These are phyloP conservation scores for Eulemur mongoz DNA, from an alignment of 2,797 vertebrate species.

Conservation along the genomic window DNA sequence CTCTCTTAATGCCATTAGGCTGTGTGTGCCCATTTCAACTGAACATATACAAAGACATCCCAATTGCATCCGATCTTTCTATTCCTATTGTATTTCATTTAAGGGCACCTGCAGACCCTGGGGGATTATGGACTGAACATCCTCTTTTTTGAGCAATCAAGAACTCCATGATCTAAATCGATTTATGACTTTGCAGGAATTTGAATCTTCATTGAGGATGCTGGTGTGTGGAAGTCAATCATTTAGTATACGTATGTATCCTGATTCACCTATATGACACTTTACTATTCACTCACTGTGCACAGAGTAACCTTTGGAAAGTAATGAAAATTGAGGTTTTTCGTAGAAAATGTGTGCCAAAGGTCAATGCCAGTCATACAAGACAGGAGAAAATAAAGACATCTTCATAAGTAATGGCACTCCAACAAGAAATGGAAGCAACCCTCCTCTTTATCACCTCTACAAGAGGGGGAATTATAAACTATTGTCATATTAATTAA, in stretches of 20 bases:
- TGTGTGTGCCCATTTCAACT: not conserved
- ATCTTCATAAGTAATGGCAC: not conserved
- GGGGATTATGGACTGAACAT: not conserved
- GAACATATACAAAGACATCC: not conserved
- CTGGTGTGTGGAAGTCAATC: not conserved
- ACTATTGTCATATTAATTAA: not conserved
- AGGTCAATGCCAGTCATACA: not conserved
- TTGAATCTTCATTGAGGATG: not conserved
- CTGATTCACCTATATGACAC: not conserved
- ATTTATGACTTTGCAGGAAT: not conserved
- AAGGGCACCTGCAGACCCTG: not conserved
- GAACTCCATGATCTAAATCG: not conserved
- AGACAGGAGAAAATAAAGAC: not conserved
- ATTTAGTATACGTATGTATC: not conserved
- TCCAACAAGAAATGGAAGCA: not conserved
- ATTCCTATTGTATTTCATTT: not conserved
- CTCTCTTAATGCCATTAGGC: not conserved
- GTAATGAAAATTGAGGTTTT: not conserved
- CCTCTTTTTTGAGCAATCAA: not conserved
- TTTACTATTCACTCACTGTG: not conserved
- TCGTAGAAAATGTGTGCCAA: not conserved
- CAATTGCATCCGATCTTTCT: not conserved
- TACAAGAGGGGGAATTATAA: not conserved
- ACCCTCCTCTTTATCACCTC: accelerated
- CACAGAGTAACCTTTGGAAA: not conserved